phyloP scores from a whole-genome alignment of 2,888 invertebrate genomes.

The Drosophila conformis region DNA sequence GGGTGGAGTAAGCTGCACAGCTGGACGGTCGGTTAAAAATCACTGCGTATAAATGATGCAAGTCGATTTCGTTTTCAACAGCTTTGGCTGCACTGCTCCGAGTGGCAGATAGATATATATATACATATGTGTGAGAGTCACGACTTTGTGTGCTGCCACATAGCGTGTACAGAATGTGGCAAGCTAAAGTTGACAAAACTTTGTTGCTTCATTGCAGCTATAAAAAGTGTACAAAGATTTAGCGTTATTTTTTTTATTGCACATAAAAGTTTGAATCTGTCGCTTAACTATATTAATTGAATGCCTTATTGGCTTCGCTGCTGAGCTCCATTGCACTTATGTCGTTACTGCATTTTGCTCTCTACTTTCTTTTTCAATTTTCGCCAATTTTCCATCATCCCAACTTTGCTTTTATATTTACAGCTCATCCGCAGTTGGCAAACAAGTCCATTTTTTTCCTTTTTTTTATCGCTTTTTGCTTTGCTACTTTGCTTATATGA shows the following conservation, averaged over 20 bases:
- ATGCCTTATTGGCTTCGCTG: constrained; percentile 18
- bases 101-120: not conserved
- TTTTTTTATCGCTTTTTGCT: not conserved
- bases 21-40: constrained; percentile 51
- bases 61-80: constrained; percentile 76
- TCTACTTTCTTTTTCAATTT: constrained; percentile 19
- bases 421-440: constrained; percentile 3
- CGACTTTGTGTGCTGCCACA: constrained; percentile 15
- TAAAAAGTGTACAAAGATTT: too few relatives aligned
- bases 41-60: constrained; percentile 77
- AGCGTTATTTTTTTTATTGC: not conserved
- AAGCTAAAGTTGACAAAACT: constrained; percentile 50
- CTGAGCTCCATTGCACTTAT: not conserved
- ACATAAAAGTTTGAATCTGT: constrained; percentile 2
- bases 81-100: constrained; percentile 33
- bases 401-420: constrained; percentile 14
- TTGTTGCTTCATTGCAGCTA: constrained; percentile 55
- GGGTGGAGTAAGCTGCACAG: not conserved
- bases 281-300: constrained; percentile 18
- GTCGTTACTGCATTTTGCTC: not conserved
- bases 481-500: not conserved
- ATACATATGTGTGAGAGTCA: not conserved
- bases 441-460: constrained; percentile 4
- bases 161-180: constrained; percentile 24
- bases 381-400: constrained; percentile 27